Conservation (phyloP, 1,140 invertebrate species). For the Trachymyrmex septentrionalis region DNA sequence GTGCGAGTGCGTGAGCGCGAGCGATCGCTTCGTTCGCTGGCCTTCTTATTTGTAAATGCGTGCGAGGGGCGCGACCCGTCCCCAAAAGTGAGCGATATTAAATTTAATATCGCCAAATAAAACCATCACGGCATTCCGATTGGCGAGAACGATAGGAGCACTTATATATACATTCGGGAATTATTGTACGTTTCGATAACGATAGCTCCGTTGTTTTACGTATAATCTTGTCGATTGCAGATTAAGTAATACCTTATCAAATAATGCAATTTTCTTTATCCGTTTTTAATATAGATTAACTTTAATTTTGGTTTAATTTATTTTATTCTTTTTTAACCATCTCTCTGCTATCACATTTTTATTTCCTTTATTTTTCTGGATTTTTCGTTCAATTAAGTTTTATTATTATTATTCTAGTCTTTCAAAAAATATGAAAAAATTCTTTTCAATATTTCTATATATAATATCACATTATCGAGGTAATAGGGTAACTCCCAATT, state of each 20-base stretch:
- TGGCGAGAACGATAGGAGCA: background rate
- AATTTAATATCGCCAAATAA: conserved; percentile 69
- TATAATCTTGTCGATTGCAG: background rate
- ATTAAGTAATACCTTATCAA: background rate
- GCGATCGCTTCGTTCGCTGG: background rate
- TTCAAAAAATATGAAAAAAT: too few species aligned
- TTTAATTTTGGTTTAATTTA: too few species aligned
- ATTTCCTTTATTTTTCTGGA: too few species aligned
- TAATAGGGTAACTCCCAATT: too few species aligned
- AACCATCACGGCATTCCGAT: background rate
- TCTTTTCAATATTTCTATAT: too few species aligned
- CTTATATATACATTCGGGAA: background rate
- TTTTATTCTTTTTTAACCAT: too few species aligned
- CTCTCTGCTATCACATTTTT: too few species aligned
- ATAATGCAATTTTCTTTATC: background rate
- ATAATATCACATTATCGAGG: too few species aligned
- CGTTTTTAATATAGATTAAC: too few species aligned
- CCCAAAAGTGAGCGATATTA: conserved; percentile 59
- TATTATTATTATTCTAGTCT: too few species aligned
- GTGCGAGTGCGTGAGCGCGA: background rate
- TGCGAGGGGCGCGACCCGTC: conserved; percentile 6
- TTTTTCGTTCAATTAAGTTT: too few species aligned
- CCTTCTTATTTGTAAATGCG: conserved; percentile 50
- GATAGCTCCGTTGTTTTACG: background rate
- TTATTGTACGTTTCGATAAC: background rate